A percentile compares a stretch with the other conserved stretches of the same genome.
Evolutionary conservation across 2,113 vertebrate species (phyloP).

Genomic region (Arothron firmamentum): DNA sequence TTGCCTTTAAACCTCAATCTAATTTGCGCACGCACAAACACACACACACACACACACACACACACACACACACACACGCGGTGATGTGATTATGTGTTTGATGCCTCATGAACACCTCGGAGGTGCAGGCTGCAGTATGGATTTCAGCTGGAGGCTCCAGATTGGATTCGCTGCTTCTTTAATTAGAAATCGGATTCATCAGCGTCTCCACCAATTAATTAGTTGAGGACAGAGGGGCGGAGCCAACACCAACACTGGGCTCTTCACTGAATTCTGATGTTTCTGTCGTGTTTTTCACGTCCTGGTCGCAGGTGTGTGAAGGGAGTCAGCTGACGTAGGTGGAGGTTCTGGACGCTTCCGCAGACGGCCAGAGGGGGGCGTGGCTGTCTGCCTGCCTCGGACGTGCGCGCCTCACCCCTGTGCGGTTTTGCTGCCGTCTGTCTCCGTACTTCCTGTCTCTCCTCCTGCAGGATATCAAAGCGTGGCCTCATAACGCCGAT

Average conservation of each 20-base stretch:
- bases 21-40: slow-evolving; percentile 19
- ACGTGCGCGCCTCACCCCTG: too few species aligned
- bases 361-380: too few species aligned
- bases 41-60: background rate
- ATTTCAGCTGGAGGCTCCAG: slow-evolving; percentile 35
- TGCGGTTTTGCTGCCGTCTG: too few species aligned
- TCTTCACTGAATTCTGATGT: too few species aligned
- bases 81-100: too few species aligned
- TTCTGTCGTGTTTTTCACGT: too few species aligned
- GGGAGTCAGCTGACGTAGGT: too few species aligned
- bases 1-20: slow-evolving; percentile 19
- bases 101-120: background rate
- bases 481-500: background rate
- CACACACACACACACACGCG: background rate
- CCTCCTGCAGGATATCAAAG: slow-evolving; percentile 18
- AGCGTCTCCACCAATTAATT: slow-evolving; percentile 32
- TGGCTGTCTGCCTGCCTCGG: too few species aligned
- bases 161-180: slow-evolving; percentile 28
- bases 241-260: background rate
- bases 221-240: background rate
- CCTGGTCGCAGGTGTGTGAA: too few species aligned
- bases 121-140: slow-evolving; percentile 28
- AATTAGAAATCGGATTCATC: slow-evolving; percentile 47
- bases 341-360: too few species aligned
- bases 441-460: background rate